These are phyloP conservation scores for Synanthedon andrenaeformis DNA, from an alignment of 2,888 invertebrate species.

Conservation along the genomic window DNA sequence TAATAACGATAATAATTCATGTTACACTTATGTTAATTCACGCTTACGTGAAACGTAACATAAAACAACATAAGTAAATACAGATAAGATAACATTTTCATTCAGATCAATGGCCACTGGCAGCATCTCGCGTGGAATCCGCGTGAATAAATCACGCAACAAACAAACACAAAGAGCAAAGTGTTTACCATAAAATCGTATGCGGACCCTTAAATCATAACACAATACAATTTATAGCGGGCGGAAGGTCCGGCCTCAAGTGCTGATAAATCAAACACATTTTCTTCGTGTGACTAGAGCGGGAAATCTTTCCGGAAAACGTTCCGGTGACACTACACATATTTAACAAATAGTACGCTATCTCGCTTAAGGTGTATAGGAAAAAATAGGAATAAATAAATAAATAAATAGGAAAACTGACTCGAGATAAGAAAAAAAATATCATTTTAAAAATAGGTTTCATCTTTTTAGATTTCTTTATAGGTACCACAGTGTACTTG, in stretches of 20 bases:
- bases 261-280: conserved; percentile 67
- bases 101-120: conserved; percentile 21
- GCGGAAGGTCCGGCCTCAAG: conserved; percentile 67
- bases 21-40: no score
- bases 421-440: no score
- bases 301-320: conserved; percentile 60
- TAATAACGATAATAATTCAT: no score
- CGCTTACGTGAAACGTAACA: no score
- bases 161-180: conserved; percentile 58
- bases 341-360: background rate
- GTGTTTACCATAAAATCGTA: conserved; percentile 68
- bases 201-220: conserved; percentile 65
- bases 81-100: conserved; percentile 6
- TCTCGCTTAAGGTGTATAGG: no score
- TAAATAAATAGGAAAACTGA: no score
- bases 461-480: no score
- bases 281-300: conserved; percentile 61
- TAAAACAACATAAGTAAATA: no score
- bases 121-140: conserved; percentile 20
- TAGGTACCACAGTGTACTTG: no score
- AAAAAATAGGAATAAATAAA: no score
- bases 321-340: conserved; percentile 32
- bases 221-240: conserved; percentile 68
- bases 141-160: conserved; percentile 45
- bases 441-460: no score